phyloP scores from a whole-genome alignment of 1,140 invertebrate species.

The Arctopsyche grandis region DNA sequence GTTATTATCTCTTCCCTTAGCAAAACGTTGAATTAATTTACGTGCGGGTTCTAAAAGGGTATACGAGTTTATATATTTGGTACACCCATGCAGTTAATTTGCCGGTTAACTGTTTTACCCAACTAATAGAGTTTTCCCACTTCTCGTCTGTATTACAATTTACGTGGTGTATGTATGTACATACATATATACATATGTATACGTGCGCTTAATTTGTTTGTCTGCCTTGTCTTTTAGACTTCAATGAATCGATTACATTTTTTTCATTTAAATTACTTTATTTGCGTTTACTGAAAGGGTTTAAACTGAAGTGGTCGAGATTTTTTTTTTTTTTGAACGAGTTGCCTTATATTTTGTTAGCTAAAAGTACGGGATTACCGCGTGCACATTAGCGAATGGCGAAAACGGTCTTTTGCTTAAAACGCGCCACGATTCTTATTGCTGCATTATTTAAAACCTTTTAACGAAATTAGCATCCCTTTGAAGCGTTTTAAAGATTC shows the following conservation, averaged over 20 bases:
- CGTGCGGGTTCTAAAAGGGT: constrained; percentile 26
- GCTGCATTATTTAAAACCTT: constrained; percentile 45
- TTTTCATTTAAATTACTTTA: neutral
- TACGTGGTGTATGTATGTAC: constrained; percentile 26
- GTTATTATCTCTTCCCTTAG: constrained; percentile 13
- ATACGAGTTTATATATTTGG: constrained; percentile 12
- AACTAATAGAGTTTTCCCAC: constrained; percentile 37
- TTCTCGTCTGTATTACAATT: constrained; percentile 36
- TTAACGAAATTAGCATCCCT: constrained; percentile 44
- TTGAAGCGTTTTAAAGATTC: constrained; percentile 43
- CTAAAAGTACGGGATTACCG: neutral
- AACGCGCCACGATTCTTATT: constrained; percentile 25
- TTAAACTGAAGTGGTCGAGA: too few species aligned
- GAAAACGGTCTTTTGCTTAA: constrained; percentile 28
- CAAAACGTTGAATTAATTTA: constrained; percentile 25
- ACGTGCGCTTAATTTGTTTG: constrained; percentile 37
- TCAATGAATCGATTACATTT: neutral
- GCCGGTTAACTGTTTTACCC: constrained; percentile 36
- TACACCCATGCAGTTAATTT: constrained; percentile 31
- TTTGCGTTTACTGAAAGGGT: neutral
- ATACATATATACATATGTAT: too few species aligned
- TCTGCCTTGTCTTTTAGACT: constrained; percentile 1
- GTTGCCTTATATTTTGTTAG: neutral
- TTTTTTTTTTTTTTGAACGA: too few species aligned
- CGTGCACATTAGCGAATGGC: constrained; percentile 19